A percentile compares a stretch with the other conserved stretches of the same genome.
These are phyloP conservation scores for Galaxea fascicularis DNA, from an alignment of 92 coral and sea anemone genomes.

Conservation along the genomic window DNA sequence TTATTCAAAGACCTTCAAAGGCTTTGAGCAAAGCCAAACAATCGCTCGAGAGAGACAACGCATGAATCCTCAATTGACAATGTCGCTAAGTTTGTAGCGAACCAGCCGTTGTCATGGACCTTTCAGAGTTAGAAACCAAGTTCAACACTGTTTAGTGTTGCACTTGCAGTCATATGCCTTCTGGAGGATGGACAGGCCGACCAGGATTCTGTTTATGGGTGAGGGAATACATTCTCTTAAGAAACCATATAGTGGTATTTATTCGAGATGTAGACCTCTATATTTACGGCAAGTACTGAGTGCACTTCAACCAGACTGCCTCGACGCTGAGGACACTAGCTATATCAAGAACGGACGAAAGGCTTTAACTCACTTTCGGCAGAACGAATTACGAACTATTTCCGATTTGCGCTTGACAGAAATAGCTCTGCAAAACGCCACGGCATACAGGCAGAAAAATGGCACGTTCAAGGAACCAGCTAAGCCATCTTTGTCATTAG, in stretches of 20 bases:
- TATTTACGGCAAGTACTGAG: neutral
- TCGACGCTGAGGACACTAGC: too few relatives aligned
- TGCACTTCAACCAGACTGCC: constrained; percentile 18
- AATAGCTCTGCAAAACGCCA: constrained; percentile 29
- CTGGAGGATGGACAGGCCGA: neutral
- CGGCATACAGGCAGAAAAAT: constrained; percentile 20
- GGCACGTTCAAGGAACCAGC: too few relatives aligned
- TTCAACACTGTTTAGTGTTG: neutral
- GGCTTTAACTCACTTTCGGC: neutral
- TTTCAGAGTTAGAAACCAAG: neutral
- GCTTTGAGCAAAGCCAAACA: too few relatives aligned
- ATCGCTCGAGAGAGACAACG: too few relatives aligned
- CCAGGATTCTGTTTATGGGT: neutral
- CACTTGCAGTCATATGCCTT: too few relatives aligned
- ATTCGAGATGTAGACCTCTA: neutral
- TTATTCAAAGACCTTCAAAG: neutral
- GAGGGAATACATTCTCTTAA: neutral
- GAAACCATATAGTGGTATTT: neutral
- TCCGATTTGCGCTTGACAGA: constrained; percentile 9
- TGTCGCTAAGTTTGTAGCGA: neutral
- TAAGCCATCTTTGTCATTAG: neutral
- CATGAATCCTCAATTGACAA: neutral
- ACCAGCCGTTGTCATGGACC: neutral
- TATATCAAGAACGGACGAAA: neutral
- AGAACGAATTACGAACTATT: constrained; percentile 9